phyloP scores from a whole-genome alignment of 2,113 vertebrate genomes.

The Patagioenas fasciata region DNA sequence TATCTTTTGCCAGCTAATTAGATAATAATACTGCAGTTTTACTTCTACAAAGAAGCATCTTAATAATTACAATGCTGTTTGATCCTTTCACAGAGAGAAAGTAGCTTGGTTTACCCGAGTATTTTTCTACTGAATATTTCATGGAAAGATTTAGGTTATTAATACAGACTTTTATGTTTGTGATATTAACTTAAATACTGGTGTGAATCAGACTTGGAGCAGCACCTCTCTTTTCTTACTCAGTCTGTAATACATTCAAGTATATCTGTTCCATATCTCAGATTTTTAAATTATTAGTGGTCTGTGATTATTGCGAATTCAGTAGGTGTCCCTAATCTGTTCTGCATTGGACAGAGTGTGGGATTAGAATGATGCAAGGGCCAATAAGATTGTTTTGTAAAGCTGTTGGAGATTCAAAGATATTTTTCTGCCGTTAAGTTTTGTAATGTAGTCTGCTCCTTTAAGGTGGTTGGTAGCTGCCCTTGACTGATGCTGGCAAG shows the following conservation, averaged over 20 bases:
- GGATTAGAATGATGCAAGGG: neutral
- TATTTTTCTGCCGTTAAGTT: neutral
- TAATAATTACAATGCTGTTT: neutral
- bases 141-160: neutral
- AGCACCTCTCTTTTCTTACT: neutral
- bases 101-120: neutral
- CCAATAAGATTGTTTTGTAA: neutral
- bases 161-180: neutral
- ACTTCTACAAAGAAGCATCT: neutral
- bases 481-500: neutral
- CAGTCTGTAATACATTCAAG: neutral
- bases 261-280: neutral
- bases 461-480: neutral
- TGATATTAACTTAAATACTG: neutral
- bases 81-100: neutral
- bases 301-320: neutral
- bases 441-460: neutral
- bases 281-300: neutral
- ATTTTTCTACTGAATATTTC: neutral
- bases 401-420: neutral
- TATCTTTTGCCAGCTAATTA: neutral
- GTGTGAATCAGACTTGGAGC: neutral
- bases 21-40: neutral
- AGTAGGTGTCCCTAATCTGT: neutral
- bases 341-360: neutral